A percentile compares a stretch with the other conserved stretches of the same genome.
These are phyloP conservation scores for Hymenochirus boettgeri DNA, from an alignment of 2,113 vertebrate species.

Conservation along the genomic window DNA sequence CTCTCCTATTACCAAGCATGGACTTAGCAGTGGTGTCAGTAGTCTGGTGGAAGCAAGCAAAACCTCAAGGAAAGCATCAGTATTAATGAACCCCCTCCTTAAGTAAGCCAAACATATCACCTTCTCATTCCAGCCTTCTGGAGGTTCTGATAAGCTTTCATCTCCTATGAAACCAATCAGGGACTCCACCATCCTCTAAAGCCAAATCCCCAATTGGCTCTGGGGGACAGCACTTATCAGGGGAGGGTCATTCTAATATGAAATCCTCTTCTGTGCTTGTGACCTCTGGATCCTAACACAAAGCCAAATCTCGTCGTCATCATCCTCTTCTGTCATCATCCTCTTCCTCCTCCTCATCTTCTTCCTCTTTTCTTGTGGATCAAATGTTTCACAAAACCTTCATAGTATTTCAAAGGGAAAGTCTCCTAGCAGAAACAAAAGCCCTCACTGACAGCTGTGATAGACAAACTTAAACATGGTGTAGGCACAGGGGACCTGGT, in stretches of 20 bases:
- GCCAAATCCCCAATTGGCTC: slow-evolving; percentile 91
- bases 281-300: slow-evolving; percentile 77
- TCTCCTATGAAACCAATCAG: slow-evolving; percentile 95
- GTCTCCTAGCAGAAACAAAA: slow-evolving; percentile 97
- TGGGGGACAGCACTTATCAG: slow-evolving; percentile 76
- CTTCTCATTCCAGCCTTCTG: slow-evolving; percentile 90
- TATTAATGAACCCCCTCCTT: slow-evolving; percentile 92
- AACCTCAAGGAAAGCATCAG: slow-evolving; percentile 91
- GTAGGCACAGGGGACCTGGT: slow-evolving; percentile 86
- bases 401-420: slow-evolving; percentile 90
- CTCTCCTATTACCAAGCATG: slow-evolving; percentile 91
- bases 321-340: slow-evolving; percentile 67
- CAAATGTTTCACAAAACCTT: slow-evolving; percentile 60
- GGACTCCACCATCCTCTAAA: slow-evolving; percentile 90
- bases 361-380: slow-evolving; percentile 58
- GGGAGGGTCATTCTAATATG: slow-evolving; percentile 72
- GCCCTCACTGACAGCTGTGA: slow-evolving; percentile 92
- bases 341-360: slow-evolving; percentile 72
- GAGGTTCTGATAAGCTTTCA: slow-evolving; percentile 84
- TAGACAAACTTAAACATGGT: slow-evolving; percentile 94
- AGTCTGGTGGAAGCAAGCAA: slow-evolving; percentile 75
- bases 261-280: slow-evolving; percentile 81
- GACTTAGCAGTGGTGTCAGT: slow-evolving; percentile 66
- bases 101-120: slow-evolving; percentile 93
- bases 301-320: slow-evolving; percentile 72